Evolutionary conservation across 1,140 invertebrate genomes (phyloP), one percentile per base, ranked within the genome.

Genomic region (Drosophila kohkoa): DNA sequence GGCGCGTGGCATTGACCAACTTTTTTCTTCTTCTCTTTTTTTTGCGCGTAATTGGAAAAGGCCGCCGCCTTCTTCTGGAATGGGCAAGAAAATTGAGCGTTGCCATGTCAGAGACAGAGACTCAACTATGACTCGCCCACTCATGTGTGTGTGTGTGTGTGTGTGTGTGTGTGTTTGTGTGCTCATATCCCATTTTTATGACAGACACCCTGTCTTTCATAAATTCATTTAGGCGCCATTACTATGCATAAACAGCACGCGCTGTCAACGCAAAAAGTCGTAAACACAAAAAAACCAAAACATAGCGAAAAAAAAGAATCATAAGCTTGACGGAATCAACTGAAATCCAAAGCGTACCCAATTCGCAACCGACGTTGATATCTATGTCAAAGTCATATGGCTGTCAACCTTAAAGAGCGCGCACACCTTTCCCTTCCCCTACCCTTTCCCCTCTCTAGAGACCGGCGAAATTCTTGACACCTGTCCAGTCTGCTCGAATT

Each of bases 381-480:
- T 88, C 79, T 79, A 88, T 87, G 82, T 87, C 82, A 87, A 87
- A 82, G 82, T 87, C 83, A 74, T 35, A 63, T 57, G 55, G 41
- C 48, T 62, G 71, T 60, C 70, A 73, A 72, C 62, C 71, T 68
- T 51, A 59, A 65, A 48, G 16, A 71, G 48, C 3, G 5, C 30
- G 5, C 4, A 16, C 30, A n/a, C n/a, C n/a, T n/a, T n/a, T n/a
- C 6, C 43, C 11, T 13, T 10, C 13, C 15, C 7, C 10, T 25
- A 4, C 20, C 20, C 20, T 25, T 25, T 25, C 20, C 20, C 20
- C 20, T 0, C 20, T 25, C 20, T 25, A 25, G 20, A 2, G 58
- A 25, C 41, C 7, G 28, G 52, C 46, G 51, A 83, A 73, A 74
- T 77, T 54, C 58, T 64, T 51, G 74, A 83, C 77, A 85, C 81